Evolutionary conservation across 2,113 vertebrate species (phyloP).

Genomic region (Rhinogobius similis): DNA sequence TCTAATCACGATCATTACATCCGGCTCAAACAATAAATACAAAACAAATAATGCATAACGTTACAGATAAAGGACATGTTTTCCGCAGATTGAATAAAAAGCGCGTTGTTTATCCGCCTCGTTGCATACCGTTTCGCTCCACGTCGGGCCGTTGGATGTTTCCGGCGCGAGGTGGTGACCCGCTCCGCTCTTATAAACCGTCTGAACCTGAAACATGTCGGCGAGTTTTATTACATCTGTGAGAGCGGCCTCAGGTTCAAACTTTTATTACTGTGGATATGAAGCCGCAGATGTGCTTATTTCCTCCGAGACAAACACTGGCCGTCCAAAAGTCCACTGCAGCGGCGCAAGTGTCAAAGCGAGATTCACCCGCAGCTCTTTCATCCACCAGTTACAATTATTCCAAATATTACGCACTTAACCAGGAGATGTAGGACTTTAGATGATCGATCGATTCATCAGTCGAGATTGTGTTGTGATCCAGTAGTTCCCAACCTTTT

Average conservation of each 20-base stretch:
- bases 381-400: too few species aligned
- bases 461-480: too few species aligned
- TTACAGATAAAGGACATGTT: too few species aligned
- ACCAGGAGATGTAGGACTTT: too few species aligned
- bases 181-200: neutral
- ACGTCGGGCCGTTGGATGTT: neutral
- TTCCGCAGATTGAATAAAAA: neutral
- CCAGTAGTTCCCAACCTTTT: too few species aligned
- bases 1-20: too few species aligned
- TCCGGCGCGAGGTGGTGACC: neutral
- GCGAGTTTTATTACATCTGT: neutral
- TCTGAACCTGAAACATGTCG: neutral
- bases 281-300: neutral
- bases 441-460: too few species aligned
- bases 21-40: too few species aligned
- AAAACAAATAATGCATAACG: too few species aligned
- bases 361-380: neutral
- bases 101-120: too few species aligned
- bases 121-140: neutral
- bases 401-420: too few species aligned
- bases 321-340: neutral
- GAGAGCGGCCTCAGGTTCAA: conserved; percentile 2
- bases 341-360: neutral
- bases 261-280: conserved; percentile 7
- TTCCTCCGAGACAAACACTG: neutral